These are phyloP conservation scores for Diorhabda carinulata DNA, from an alignment of 1,140 invertebrate species.

Conservation along the genomic window DNA sequence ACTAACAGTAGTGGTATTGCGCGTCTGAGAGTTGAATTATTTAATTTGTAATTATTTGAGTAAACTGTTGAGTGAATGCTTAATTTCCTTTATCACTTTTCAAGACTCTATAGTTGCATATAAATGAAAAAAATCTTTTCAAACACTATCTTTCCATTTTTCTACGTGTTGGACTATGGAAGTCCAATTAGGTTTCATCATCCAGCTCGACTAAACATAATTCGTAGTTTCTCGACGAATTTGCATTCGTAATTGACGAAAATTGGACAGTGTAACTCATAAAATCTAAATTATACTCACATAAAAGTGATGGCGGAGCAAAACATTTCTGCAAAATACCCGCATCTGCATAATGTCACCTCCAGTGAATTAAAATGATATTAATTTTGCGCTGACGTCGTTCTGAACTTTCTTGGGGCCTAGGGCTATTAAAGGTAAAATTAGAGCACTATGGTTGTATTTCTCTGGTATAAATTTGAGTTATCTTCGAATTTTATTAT, in stretches of 20 bases:
- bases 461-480: no score
- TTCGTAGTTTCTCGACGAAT: slow-evolving; percentile 2
- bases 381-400: slow-evolving; percentile 14
- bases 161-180: background rate
- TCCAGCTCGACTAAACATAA: slow-evolving; percentile 3
- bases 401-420: slow-evolving; percentile 11
- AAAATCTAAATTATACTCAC: slow-evolving; percentile 8
- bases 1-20: no score
- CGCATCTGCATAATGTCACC: slow-evolving; percentile 16
- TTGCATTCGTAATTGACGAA: slow-evolving; percentile 16
- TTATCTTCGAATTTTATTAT: no score
- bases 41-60: no score
- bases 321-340: slow-evolving; percentile 9
- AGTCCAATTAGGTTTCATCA: background rate
- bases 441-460: background rate
- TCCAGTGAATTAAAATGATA: slow-evolving; percentile 14
- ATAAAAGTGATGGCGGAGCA: slow-evolving; percentile 12
- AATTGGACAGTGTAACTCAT: slow-evolving; percentile 12
- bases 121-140: background rate
- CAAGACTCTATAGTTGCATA: no score
- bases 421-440: slow-evolving; percentile 8
- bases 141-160: background rate
- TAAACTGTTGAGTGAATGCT: no score
- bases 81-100: no score
- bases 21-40: no score